Evolutionary conservation across 2,797 vertebrate genomes (phyloP).

Genomic region (Botia kubotai): DNA sequence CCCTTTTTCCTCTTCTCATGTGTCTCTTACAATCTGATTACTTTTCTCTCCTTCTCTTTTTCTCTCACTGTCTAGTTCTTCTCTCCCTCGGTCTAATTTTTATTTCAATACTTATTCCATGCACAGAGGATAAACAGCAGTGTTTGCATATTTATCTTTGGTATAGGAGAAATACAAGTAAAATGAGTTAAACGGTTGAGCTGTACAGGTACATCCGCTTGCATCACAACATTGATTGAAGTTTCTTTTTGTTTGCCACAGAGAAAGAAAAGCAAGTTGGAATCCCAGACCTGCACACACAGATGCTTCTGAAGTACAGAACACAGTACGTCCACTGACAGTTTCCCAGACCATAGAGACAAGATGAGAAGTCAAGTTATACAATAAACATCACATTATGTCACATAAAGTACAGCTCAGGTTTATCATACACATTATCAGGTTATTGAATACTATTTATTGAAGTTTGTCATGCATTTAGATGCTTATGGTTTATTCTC

Average conservation of each 20-base stretch:
- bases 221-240: constrained; percentile 40
- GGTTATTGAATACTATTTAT: not conserved
- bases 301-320: too few relatives aligned
- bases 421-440: not conserved
- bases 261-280: not conserved
- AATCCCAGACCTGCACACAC: too few relatives aligned
- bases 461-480: not conserved
- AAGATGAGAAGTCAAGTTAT: not conserved
- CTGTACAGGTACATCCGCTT: not conserved
- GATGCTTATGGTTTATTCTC: not conserved
- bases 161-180: constrained; percentile 2
- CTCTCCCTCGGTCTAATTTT: not conserved
- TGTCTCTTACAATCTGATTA: constrained; percentile 15
- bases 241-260: not conserved
- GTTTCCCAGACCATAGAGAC: too few relatives aligned
- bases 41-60: not conserved
- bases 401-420: constrained; percentile 1
- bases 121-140: not conserved
- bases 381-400: not conserved
- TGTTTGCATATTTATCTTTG: constrained; percentile 1
- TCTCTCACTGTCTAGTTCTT: constrained; percentile 21
- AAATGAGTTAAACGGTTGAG: constrained; percentile 40
- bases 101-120: constrained; percentile 5
- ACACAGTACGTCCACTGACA: too few relatives aligned
- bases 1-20: constrained; percentile 7